Evolutionary conservation across 2,888 invertebrate species (phyloP).

Genomic region (Pseudococcus jackbeardsleyi): DNA sequence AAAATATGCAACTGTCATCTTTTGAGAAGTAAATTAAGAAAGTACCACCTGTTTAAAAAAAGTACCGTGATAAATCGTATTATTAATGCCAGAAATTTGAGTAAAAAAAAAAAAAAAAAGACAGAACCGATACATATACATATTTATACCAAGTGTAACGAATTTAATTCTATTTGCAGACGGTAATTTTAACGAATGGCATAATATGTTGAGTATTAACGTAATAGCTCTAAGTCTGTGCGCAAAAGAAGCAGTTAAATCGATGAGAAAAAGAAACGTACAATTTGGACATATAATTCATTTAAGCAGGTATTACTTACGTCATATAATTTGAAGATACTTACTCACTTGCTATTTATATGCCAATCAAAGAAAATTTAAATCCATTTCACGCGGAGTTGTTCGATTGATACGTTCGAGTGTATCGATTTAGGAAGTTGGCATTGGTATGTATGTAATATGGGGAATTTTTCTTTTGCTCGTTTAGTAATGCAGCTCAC

Average conservation of each 20-base stretch:
- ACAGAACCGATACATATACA: neutral
- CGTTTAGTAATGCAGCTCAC: conserved; percentile 67
- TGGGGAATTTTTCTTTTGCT: conserved; percentile 47
- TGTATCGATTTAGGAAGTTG: conserved; percentile 27
- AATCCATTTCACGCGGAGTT: neutral
- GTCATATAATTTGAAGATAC: conserved; percentile 20
- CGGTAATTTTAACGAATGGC: conserved; percentile 67
- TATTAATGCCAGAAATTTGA: neutral
- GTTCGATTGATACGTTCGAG: conserved; percentile 5
- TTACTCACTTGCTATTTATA: neutral
- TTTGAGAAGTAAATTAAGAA: neutral
- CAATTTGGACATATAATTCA: conserved; percentile 67
- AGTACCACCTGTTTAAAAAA: neutral
- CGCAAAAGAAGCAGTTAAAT: conserved; percentile 67
- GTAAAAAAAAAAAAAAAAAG: neutral
- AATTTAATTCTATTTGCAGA: conserved; percentile 66
- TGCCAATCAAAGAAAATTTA: conserved; percentile 40
- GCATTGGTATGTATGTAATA: conserved; percentile 11
- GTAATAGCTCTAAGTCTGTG: conserved; percentile 67
- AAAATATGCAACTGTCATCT: neutral
- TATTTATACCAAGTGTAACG: conserved; percentile 16
- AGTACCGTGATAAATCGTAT: conserved; percentile 10
- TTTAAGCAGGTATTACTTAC: conserved; percentile 67
- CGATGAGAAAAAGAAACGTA: conserved; percentile 67
- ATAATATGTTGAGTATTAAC: conserved; percentile 67